Conservation (phyloP, 2,113 vertebrate species). For the Spea multiplicata region DNA sequence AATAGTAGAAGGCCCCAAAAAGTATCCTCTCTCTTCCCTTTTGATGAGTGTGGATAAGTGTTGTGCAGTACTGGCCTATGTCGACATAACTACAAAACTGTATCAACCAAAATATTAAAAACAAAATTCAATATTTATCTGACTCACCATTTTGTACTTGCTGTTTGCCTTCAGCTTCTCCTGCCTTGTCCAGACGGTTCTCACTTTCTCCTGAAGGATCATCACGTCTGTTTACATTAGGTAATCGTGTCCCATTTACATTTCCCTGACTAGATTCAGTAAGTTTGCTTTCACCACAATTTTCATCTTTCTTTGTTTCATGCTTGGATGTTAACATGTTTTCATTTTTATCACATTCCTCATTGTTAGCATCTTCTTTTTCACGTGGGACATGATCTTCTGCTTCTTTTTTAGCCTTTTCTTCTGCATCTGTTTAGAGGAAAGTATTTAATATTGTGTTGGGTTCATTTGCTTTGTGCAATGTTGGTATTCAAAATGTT, state of each 20-base stretch:
- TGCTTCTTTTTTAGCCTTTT: constrained; percentile 70
- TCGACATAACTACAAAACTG: neutral
- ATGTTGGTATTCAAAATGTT: no score
- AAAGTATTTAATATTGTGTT: no score
- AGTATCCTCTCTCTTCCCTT: no score
- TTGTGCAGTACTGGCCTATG: no score
- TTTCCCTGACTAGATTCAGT: constrained; percentile 53
- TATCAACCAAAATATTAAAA: neutral
- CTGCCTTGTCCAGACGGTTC: constrained; percentile 51
- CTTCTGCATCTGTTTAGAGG: constrained; percentile 60
- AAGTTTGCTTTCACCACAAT: constrained; percentile 48
- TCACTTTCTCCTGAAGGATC: constrained; percentile 52
- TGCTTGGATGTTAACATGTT: constrained; percentile 50
- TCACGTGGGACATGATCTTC: constrained; percentile 74
- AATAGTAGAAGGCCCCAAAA: no score
- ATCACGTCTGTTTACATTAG: constrained; percentile 44
- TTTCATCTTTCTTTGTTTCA: constrained; percentile 55
- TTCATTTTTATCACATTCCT: constrained; percentile 60
- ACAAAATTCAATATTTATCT: neutral
- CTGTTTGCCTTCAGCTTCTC: constrained; percentile 51
- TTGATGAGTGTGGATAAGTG: no score
- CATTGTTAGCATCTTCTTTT: constrained; percentile 67
- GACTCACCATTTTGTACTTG: constrained; percentile 70
- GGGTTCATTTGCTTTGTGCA: no score
- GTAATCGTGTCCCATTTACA: constrained; percentile 59